Evolutionary conservation across 2,888 invertebrate species (phyloP), one percentile per base, ranked within the genome.

Genomic region (Prostheceraeus crozeri): DNA sequence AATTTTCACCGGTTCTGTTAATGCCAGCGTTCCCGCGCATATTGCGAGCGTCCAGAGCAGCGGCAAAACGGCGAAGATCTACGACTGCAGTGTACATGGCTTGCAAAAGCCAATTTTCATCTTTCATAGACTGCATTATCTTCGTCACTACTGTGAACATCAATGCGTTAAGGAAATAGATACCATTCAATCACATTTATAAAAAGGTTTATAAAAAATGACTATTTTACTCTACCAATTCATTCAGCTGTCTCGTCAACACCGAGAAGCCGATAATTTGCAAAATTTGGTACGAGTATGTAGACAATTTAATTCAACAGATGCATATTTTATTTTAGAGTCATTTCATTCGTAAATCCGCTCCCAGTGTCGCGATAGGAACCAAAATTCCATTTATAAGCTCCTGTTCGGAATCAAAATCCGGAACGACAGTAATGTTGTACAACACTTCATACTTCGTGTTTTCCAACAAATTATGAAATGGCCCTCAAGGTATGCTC

Each of bases 21-120:
- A 14, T 14, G 46, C 57, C 52, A n/a, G 21, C 55, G 4, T 59
- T 28, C 16, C 52, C 30, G 4, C 11, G 21, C 23, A 23, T 16
- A 4, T 23, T 28, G 4, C 31, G n/a, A 6, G 27, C 14, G 35
- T 59, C 59, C 23, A 59, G 21, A 3, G 30, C 59, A 36, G 72
- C 73, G 14, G 80, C 80, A 66, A 80, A 80, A n/a, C 85, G 80
- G 57, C 96, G 79, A 35, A 98, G 79, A 76, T 98, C 96, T 14
- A 89, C 80, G 69, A 90, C 89, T 11, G 88, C 83, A 0, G 84
- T 82, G 70, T 88, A 89, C 85, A 96, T 87, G 6, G 96, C 82
- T 0, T 90, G 87, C n/a, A 98, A 77, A 67, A 86, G 85, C 96
- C 96, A 98, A 75, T 96, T 96, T 69, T 90, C 90, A 67, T 94